Conservation (phyloP, 2,113 vertebrate genomes). For the Trinectes maculatus region DNA sequence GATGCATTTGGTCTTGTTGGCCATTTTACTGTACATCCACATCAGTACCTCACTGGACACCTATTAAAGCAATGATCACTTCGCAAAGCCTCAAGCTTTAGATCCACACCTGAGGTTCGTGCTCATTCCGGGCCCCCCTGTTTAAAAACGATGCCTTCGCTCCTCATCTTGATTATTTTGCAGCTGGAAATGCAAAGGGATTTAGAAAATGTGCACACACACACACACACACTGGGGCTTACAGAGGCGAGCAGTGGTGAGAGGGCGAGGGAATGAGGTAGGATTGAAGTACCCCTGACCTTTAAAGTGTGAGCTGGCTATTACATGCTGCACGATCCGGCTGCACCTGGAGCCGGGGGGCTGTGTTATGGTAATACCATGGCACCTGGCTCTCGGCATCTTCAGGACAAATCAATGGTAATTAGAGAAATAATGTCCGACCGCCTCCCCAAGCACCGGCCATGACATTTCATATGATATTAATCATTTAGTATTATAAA, state of each 20-base stretch:
- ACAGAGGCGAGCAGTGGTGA: not conserved
- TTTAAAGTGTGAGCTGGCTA: conserved; percentile 56
- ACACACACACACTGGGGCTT: not conserved
- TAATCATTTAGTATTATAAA: conserved; percentile 15
- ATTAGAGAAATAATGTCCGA: conserved; percentile 33
- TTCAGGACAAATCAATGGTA: conserved; percentile 39
- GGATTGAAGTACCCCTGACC: conserved; percentile 59
- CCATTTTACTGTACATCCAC: too few relatives aligned
- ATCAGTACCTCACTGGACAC: not conserved
- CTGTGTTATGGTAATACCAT: not conserved
- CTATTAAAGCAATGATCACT: conserved; percentile 24
- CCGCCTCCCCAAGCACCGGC: conserved; percentile 27
- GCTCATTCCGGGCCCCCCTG: too few relatives aligned
- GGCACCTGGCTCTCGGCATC: conserved; percentile 15
- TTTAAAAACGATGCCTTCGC: too few relatives aligned
- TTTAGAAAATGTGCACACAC: not conserved
- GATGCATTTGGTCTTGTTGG: not conserved
- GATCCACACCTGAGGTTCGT: conserved; percentile 14
- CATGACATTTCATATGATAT: conserved; percentile 50
- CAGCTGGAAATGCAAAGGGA: conserved; percentile 20
- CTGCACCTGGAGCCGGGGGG: conserved; percentile 15
- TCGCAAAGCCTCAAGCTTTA: conserved; percentile 23
- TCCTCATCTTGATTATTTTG: conserved; percentile 19
- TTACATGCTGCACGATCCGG: conserved; percentile 40
- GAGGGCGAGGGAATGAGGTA: conserved; percentile 32